A percentile compares a stretch with the other conserved stretches of the same genome.
Conservation (phyloP, 2,888 invertebrate species). For the Cantharis lateralis region DNA sequence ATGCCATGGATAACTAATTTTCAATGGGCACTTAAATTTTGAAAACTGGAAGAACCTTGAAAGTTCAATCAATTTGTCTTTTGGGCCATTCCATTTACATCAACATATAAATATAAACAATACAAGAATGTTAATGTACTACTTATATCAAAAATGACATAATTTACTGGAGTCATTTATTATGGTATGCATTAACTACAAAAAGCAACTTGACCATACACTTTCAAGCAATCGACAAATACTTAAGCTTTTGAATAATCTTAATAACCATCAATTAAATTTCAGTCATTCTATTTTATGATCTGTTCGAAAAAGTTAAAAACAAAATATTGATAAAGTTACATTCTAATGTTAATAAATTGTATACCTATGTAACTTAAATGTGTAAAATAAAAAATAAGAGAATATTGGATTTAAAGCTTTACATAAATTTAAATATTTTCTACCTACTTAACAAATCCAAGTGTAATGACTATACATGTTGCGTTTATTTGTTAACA, state of each 20-base stretch:
- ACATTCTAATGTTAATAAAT: neutral
- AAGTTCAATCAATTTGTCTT: neutral
- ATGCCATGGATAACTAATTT: neutral
- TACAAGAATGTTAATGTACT: neutral
- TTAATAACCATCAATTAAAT: neutral
- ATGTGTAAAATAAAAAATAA: conserved; percentile 13
- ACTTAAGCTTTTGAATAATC: neutral
- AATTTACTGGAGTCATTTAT: neutral
- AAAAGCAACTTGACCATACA: neutral
- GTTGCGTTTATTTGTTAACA: conserved; percentile 8
- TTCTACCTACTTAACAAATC: neutral
- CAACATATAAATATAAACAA: neutral
- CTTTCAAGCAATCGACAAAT: neutral
- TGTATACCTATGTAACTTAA: neutral
- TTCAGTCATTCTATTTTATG: neutral
- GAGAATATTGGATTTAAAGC: conserved; percentile 18
- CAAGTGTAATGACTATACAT: conserved; percentile 13
- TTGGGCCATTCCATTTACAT: neutral
- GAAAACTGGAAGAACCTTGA: neutral
- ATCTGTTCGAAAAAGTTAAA: neutral
- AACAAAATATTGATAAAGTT: neutral
- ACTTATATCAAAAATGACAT: neutral
- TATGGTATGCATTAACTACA: neutral
- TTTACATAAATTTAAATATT: conserved; percentile 23
- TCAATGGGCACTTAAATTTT: neutral